Conservation (phyloP, 1,140 invertebrate species). For the Drosophila lacertosa region DNA sequence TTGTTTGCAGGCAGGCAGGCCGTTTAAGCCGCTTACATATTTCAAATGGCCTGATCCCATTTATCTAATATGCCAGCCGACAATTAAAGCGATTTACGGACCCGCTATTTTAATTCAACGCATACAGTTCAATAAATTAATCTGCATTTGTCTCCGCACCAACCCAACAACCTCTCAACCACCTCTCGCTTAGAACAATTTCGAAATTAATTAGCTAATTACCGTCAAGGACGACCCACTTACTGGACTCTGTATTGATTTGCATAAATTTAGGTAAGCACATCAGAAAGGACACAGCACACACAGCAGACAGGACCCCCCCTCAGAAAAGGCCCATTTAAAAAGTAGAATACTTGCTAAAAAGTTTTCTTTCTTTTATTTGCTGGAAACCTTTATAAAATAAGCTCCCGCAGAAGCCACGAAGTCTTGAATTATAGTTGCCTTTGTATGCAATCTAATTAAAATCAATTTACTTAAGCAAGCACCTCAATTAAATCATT, state of each 20-base stretch:
- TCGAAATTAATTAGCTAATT: constrained; percentile 80
- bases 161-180: not conserved
- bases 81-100: constrained; percentile 80
- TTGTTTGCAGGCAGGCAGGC: constrained; percentile 48
- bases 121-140: constrained; percentile 75
- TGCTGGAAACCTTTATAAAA: not conserved
- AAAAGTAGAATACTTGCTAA: not conserved
- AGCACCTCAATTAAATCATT: constrained; percentile 14
- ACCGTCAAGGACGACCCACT: constrained; percentile 40
- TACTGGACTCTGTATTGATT: constrained; percentile 61
- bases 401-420: not conserved
- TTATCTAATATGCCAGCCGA: constrained; percentile 69
- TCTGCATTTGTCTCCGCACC: constrained; percentile 12
- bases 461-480: constrained; percentile 11
- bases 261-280: constrained; percentile 18
- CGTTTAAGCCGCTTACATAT: constrained; percentile 55
- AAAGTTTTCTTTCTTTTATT: constrained; percentile 10
- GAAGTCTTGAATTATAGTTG: constrained; percentile 1
- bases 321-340: constrained; percentile 8
- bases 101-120: constrained; percentile 30
- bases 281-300: not conserved
- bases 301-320: too few relatives aligned
- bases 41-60: constrained; percentile 69
- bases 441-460: constrained; percentile 1
- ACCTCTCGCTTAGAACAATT: constrained; percentile 36